phyloP scores from a whole-genome alignment of 2,888 invertebrate genomes.

The Emmelina monodactyla region DNA sequence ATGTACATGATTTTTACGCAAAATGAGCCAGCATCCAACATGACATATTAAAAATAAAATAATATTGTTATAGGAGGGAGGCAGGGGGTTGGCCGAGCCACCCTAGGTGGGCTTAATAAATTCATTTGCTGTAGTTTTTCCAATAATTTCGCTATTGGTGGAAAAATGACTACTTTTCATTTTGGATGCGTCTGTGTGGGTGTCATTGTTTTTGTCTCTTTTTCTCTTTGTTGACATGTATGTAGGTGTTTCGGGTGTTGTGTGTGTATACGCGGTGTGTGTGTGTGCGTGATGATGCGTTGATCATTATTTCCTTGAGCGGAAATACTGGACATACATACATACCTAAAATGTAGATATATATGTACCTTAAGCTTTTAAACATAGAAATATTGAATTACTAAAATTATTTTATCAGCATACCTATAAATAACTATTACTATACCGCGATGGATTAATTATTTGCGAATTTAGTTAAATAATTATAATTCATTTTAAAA shows the following conservation, averaged over 20 bases:
- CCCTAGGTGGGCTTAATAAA: constrained; percentile 43
- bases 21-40: constrained; percentile 5
- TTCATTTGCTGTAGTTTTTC: constrained; percentile 63
- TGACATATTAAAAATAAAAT: constrained; percentile 45
- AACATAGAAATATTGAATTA: too few relatives aligned
- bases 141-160: constrained; percentile 61
- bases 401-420: too few relatives aligned
- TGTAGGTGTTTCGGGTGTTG: constrained; percentile 12
- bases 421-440: too few relatives aligned
- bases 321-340: too few relatives aligned
- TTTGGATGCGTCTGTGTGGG: constrained; percentile 31
- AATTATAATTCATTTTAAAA: too few relatives aligned
- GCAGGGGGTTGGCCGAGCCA: constrained; percentile 23
- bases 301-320: neutral
- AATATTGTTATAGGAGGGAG: constrained; percentile 31
- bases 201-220: constrained; percentile 32
- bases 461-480: too few relatives aligned
- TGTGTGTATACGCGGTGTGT: constrained; percentile 22
- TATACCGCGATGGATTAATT: too few relatives aligned
- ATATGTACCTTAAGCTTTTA: too few relatives aligned
- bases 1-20: constrained; percentile 11
- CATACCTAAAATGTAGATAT: too few relatives aligned
- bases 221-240: constrained; percentile 25
- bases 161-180: constrained; percentile 60
- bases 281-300: constrained; percentile 8